Evolutionary conservation across 1,140 invertebrate genomes (phyloP).

Genomic region (Heliconius eleuchia): DNA sequence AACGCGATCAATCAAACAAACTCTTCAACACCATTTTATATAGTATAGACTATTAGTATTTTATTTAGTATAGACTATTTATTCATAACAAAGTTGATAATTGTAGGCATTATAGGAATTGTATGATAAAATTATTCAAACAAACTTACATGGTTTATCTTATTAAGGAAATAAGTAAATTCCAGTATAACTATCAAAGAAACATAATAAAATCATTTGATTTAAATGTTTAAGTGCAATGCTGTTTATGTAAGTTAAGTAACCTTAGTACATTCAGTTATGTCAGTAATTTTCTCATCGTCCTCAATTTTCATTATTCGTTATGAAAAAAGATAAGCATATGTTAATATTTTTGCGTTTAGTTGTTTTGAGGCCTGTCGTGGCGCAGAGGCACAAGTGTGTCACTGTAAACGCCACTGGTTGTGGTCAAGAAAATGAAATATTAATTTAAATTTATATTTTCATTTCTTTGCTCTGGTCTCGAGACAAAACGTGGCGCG

Average conservation of each 20-base stretch:
- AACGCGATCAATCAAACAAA: too few relatives aligned
- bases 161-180: neutral
- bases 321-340: too few relatives aligned
- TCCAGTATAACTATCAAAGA: neutral
- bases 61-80: neutral
- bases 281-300: slow-evolving; percentile 5
- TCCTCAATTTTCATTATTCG: neutral
- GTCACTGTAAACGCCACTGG: neutral
- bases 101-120: neutral
- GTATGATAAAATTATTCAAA: neutral
- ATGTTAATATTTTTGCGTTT: too few relatives aligned
- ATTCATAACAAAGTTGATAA: neutral
- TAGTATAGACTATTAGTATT: neutral
- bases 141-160: neutral
- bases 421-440: neutral
- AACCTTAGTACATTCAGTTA: neutral
- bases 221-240: neutral
- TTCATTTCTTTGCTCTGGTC: neutral
- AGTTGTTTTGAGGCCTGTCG: neutral
- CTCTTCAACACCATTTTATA: too few relatives aligned
- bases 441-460: neutral
- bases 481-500: neutral
- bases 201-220: slow-evolving; percentile 12
- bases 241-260: neutral
- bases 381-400: neutral